These are phyloP conservation scores for Poecilobothrus nobilitatus DNA, from an alignment of 2,888 invertebrate genomes.

Conservation along the genomic window DNA sequence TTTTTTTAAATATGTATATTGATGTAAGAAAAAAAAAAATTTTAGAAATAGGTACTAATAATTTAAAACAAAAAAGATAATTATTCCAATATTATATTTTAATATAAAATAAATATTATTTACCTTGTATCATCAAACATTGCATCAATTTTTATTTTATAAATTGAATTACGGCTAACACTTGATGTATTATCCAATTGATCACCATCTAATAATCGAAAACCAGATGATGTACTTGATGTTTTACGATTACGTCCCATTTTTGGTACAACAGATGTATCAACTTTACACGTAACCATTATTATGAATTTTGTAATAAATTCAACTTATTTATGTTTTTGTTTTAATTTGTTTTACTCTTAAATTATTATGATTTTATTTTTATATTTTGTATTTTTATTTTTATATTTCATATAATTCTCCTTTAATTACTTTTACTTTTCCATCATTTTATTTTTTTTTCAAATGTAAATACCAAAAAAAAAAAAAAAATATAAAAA, in stretches of 20 bases:
- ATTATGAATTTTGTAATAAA: conserved; percentile 39
- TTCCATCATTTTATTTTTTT: not conserved
- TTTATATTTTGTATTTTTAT: no score
- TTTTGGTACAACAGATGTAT: conserved; percentile 38
- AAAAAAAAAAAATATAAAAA: no score
- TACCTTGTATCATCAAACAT: conserved; percentile 68
- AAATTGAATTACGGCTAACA: conserved; percentile 53
- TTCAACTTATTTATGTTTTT: not conserved
- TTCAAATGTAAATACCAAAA: no score
- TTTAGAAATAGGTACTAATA: no score
- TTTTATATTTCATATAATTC: no score
- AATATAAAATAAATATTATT: conserved; percentile 26
- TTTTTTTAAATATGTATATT: no score
- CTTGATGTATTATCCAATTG: conserved; percentile 42
- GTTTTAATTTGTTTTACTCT: not conserved
- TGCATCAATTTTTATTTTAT: conserved; percentile 78
- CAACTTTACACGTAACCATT: conserved; percentile 44
- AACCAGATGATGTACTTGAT: conserved; percentile 40
- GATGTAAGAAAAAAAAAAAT: no score
- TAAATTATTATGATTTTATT: no score
- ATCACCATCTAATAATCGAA: conserved; percentile 42
- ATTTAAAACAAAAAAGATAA: no score
- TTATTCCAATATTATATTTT: no score
- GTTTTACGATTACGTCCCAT: conserved; percentile 33
- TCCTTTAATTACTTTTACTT: not conserved